Percentiles rank a stretch among this genome's conserved stretches.
These are phyloP conservation scores for Tarsius wallacei DNA, from an alignment of 2,797 vertebrate genomes.

Conservation along the genomic window DNA sequence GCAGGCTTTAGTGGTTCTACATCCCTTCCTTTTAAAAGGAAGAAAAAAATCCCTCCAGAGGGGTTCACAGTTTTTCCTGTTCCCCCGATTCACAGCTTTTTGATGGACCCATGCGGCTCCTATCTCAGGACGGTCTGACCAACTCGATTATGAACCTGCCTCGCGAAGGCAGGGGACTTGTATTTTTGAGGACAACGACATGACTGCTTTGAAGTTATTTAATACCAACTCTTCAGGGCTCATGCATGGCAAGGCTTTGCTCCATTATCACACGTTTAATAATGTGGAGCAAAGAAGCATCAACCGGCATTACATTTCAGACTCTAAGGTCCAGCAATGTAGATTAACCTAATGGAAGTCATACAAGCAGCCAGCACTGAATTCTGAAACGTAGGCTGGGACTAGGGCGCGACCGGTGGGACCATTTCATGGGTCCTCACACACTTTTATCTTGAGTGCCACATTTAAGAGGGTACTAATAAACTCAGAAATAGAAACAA, in stretches of 20 bases:
- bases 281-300: neutral
- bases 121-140: slow-evolving; percentile 48
- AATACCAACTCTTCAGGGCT: slow-evolving; percentile 3
- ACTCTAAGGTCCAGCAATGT: slow-evolving; percentile 18
- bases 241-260: neutral
- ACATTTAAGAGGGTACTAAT: neutral
- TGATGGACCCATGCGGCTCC: neutral
- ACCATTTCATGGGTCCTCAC: neutral
- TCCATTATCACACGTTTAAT: neutral
- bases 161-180: neutral
- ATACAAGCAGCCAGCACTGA: neutral
- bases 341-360: slow-evolving; percentile 4
- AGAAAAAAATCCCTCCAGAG: slow-evolving; percentile 69
- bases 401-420: neutral
- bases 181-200: neutral
- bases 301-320: neutral
- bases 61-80: slow-evolving; percentile 69
- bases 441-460: neutral
- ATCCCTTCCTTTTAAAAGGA: slow-evolving; percentile 52
- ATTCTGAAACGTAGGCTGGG: neutral
- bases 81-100: slow-evolving; percentile 44
- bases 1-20: slow-evolving; percentile 78
- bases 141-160: slow-evolving; percentile 37
- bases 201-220: slow-evolving; percentile 39
- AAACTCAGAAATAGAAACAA: neutral